A percentile compares a stretch with the other conserved stretches of the same genome.
These are phyloP conservation scores for Pinctada fucata DNA, from an alignment of 2,888 invertebrate genomes.

Conservation along the genomic window DNA sequence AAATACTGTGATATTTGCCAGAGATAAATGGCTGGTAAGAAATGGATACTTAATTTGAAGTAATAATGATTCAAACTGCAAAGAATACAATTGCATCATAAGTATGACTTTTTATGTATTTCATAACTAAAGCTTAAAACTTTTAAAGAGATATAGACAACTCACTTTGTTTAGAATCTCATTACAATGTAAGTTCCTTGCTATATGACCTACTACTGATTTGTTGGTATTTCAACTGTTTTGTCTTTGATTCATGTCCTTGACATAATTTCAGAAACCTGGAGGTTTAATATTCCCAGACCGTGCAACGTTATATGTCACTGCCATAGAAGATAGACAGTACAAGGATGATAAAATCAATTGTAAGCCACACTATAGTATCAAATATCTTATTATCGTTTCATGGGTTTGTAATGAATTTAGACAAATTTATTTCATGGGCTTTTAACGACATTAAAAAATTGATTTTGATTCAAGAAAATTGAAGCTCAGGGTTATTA, in stretches of 20 bases:
- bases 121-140: too few species aligned
- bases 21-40: constrained; percentile 94
- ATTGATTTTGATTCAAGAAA: background rate
- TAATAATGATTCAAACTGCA: too few species aligned
- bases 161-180: background rate
- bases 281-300: constrained; percentile 96
- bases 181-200: too few species aligned
- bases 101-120: too few species aligned
- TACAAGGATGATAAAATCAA: constrained; percentile 99
- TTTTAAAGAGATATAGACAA: too few species aligned
- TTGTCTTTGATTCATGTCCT: too few species aligned
- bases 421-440: background rate
- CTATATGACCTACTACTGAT: too few species aligned
- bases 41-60: background rate
- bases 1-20: constrained; percentile 97
- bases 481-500: too few species aligned
- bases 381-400: background rate
- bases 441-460: background rate
- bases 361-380: constrained; percentile 80
- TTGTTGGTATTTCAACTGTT: too few species aligned
- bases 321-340: constrained; percentile 91
- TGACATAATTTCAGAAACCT: constrained; percentile 79
- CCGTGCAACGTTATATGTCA: constrained; percentile 94
- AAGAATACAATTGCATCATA: too few species aligned
- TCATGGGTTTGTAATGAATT: background rate